Base-by-base conservation (phyloP, 2,113 vertebrate genomes). In the Ivindomyrus marchei region DNA sequence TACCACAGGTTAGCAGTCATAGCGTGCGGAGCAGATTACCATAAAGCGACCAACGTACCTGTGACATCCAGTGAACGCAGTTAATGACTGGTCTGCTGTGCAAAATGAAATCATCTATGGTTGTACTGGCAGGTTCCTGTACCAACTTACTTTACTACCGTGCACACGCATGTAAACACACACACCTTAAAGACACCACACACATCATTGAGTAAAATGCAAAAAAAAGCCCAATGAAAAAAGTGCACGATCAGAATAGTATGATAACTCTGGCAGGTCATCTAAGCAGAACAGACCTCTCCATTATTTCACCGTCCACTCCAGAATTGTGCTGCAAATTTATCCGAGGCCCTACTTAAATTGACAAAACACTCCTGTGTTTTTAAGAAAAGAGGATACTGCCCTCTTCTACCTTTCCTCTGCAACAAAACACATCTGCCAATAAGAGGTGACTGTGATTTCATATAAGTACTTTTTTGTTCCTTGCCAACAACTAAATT, bases 401-500 rank as follows among this genome's bases (percentile, higher is more conserved):
- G 47, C 42, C 45, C 11, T 15, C 2, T 86, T 58, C 36, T 62
- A 5, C 39, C 36, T 62, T 58, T 88, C 39, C 31, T 49, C n/a
- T 47, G 8, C 52, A 47, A 46, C 5, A 70, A 88, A 47, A 42
- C 36, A 24, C 36, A 56, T 66, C 46, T 77, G 46, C 58, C 24
- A 80, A 77, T 80, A 66, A 88, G 66, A 52, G 19, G 66, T 89
- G 47, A 89, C 66, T 27, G 15, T 42, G 31, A 89, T 83, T 74
- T 77, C 36, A 77, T n/a, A 52, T 21, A 89, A 89, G 45, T 77
- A 24, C 42, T 45, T 42, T 42, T 27, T 74, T 77, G 74, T 50
- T 36, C 27, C 70, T 89, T 80, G 66, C 46, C 87, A 90, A 90
- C 85, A 87, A 62, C 86, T 84, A 90, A 90, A 87, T 88, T 77